Percentiles rank a stretch among this genome's conserved stretches.
Evolutionary conservation across 2,113 vertebrate genomes (phyloP).

Genomic region (Plotosus lineatus): DNA sequence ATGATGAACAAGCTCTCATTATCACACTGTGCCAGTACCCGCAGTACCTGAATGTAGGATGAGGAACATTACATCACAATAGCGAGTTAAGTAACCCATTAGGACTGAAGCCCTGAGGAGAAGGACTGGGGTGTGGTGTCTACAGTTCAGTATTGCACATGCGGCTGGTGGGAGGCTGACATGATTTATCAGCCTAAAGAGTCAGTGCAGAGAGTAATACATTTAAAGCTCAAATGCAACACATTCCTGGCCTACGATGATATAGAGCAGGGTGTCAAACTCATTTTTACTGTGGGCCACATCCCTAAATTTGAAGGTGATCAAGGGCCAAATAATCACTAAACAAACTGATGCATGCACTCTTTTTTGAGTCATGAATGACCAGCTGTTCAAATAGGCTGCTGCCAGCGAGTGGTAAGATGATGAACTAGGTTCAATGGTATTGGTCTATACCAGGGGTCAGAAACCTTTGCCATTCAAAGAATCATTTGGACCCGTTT

Average conservation of each 20-base stretch:
- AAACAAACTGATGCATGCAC: no score
- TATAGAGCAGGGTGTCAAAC: no score
- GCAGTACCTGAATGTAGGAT: conserved; percentile 51
- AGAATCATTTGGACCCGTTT: no score
- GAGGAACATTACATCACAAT: conserved; percentile 57
- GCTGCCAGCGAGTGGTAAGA: no score
- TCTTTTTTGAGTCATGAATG: no score
- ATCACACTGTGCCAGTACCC: conserved; percentile 60
- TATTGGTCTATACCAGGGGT: no score
- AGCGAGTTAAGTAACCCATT: conserved; percentile 68
- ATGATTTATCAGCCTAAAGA: conserved; percentile 64
- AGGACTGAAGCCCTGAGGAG: conserved; percentile 44
- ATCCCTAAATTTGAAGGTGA: no score
- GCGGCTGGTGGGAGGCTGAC: conserved; percentile 47
- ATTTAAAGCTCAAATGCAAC: background rate
- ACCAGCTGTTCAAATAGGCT: no score
- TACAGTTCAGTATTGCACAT: background rate
- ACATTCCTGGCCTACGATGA: background rate
- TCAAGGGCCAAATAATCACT: no score
- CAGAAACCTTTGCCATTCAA: no score
- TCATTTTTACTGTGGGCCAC: no score
- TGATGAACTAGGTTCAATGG: no score
- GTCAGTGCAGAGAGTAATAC: background rate
- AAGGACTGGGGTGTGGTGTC: conserved; percentile 14
- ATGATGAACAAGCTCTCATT: conserved; percentile 65